These are phyloP conservation scores for Ornithoptera alexandrae DNA, from an alignment of 2,888 invertebrate species.

Conservation along the genomic window DNA sequence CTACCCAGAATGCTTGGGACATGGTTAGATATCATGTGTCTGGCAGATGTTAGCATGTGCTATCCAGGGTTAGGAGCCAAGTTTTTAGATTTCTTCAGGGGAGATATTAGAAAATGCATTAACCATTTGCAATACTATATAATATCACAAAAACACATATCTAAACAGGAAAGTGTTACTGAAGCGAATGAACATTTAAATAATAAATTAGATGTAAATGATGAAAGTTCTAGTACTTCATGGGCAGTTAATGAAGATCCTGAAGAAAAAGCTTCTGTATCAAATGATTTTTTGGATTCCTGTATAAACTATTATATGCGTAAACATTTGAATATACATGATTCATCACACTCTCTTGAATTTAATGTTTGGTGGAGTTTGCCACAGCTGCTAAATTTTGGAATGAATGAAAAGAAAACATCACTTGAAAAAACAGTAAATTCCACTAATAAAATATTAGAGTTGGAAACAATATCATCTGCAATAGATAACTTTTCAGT, in stretches of 20 bases:
- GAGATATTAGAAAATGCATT: slow-evolving; percentile 86
- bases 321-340: slow-evolving; percentile 39
- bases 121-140: slow-evolving; percentile 87
- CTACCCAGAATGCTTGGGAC: slow-evolving; percentile 77
- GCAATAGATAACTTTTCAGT: slow-evolving; percentile 63
- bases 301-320: slow-evolving; percentile 43
- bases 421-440: slow-evolving; percentile 30
- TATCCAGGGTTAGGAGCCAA: slow-evolving; percentile 71
- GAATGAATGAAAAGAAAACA: slow-evolving; percentile 39
- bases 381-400: slow-evolving; percentile 45
- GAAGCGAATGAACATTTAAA: slow-evolving; percentile 44
- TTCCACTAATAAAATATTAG: slow-evolving; percentile 37
- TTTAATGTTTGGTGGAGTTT: slow-evolving; percentile 69
- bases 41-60: slow-evolving; percentile 81
- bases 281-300: slow-evolving; percentile 32
- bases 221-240: slow-evolving; percentile 65
- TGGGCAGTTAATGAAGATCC: slow-evolving; percentile 55
- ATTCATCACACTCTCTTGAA: slow-evolving; percentile 41
- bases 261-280: slow-evolving; percentile 38
- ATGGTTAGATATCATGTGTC: slow-evolving; percentile 84
- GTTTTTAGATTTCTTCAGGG: slow-evolving; percentile 80
- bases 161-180: slow-evolving; percentile 39
- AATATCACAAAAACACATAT: slow-evolving; percentile 60
- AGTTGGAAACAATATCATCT: slow-evolving; percentile 48
- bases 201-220: slow-evolving; percentile 47